Evolutionary conservation across 2,113 vertebrate species (phyloP).

Genomic region (Esox niger): DNA sequence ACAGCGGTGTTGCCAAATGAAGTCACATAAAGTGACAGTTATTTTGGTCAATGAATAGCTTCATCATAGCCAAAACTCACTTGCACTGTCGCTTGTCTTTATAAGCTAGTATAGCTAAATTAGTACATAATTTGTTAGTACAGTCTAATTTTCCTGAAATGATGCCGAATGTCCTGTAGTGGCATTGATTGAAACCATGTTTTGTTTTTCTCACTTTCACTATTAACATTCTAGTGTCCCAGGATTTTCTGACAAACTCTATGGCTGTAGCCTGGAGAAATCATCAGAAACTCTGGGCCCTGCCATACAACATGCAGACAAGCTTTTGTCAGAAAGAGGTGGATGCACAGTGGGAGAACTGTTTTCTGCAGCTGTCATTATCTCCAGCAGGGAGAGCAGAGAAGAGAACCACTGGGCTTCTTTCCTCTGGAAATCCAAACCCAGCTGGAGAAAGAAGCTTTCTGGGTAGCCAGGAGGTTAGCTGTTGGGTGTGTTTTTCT

Average conservation of each 20-base stretch:
- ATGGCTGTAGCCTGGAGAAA: too few species aligned
- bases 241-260: not conserved
- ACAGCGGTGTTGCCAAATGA: too few species aligned
- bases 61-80: not conserved
- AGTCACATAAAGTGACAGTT: not conserved
- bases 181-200: not conserved
- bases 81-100: not conserved
- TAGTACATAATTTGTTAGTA: not conserved
- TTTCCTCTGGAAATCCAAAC: not conserved
- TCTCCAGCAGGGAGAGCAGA: not conserved
- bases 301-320: not conserved
- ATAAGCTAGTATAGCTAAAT: not conserved
- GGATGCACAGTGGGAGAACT: slow-evolving; percentile 6
- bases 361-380: slow-evolving; percentile 2
- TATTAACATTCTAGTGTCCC: not conserved
- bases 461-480: not conserved
- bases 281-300: too few species aligned
- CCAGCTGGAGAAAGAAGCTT: not conserved
- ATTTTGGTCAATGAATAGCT: not conserved
- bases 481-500: not conserved
- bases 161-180: not conserved
- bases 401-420: not conserved
- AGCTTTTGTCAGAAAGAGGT: not conserved
- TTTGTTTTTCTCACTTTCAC: not conserved
- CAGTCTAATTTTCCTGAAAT: not conserved